A percentile compares a stretch with the other conserved stretches of the same genome.
Evolutionary conservation across 2,113 vertebrate species (phyloP).

Genomic region (Bos indicus): DNA sequence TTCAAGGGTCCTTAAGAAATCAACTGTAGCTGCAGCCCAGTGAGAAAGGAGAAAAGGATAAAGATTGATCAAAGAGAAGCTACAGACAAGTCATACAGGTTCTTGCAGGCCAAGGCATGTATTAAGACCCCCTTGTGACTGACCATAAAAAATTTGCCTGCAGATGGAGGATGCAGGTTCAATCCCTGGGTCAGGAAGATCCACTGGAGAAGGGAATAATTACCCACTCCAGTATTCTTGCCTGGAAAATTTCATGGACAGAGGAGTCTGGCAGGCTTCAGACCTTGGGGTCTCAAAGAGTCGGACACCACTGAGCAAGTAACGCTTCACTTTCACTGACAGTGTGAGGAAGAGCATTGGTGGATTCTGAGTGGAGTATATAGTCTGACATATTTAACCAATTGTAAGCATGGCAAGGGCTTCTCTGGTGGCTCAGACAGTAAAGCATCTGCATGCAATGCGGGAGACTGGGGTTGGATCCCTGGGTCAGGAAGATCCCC

Average conservation of each 20-base stretch:
- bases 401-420: background rate
- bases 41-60: background rate
- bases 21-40: background rate
- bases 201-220: background rate
- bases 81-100: accelerated
- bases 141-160: background rate
- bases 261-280: background rate
- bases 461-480: accelerated
- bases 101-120: background rate
- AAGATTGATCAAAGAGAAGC: background rate
- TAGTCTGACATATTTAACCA: background rate
- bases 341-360: background rate
- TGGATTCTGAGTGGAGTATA: background rate
- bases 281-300: background rate
- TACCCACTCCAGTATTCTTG: background rate
- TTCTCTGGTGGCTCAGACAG: background rate
- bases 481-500: background rate
- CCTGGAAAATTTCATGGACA: background rate
- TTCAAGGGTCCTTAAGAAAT: background rate
- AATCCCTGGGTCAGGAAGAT: background rate
- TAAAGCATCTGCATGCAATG: background rate
- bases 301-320: background rate
- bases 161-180: background rate
- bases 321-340: background rate
- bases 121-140: background rate